phyloP scores from a whole-genome alignment of 2,888 invertebrate genomes.

The Plagodis dolabraria region DNA sequence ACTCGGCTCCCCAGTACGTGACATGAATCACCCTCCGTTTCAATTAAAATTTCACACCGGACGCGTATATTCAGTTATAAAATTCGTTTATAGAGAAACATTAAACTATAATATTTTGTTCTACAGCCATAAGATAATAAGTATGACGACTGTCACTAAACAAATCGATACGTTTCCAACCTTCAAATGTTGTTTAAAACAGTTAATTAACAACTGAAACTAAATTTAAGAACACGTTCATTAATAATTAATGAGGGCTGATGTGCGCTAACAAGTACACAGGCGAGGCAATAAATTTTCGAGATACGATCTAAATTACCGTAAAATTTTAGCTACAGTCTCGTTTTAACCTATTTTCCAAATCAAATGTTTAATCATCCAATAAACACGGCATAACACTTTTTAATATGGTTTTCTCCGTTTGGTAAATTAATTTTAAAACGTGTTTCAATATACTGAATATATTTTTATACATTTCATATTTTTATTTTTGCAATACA shows the following conservation, averaged over 20 bases:
- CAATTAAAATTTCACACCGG: no score
- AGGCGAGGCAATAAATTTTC: constrained; percentile 34
- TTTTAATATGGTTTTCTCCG: no score
- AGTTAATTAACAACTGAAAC: constrained; percentile 18
- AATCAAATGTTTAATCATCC: constrained; percentile 30
- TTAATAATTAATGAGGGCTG: constrained; percentile 31
- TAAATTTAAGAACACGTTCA: constrained; percentile 21
- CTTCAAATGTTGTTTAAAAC: constrained; percentile 2
- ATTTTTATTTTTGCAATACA: no score
- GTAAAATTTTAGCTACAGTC: constrained; percentile 35
- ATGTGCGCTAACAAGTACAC: constrained; percentile 31
- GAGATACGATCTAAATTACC: constrained; percentile 38
- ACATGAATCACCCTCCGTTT: no score
- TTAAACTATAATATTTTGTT: no score
- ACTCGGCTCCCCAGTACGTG: no score
- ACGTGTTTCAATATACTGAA: no score
- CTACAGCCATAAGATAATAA: no score
- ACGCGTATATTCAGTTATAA: no score
- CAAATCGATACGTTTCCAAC: neutral
- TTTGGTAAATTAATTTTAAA: no score
- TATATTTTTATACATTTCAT: no score
- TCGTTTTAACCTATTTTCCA: constrained; percentile 34
- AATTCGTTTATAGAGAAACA: no score
- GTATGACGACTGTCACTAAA: neutral
- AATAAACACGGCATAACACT: constrained; percentile 8